Evolutionary conservation across 2,113 vertebrate species (phyloP).

Genomic region (Pomatorhinus ruficollis): DNA sequence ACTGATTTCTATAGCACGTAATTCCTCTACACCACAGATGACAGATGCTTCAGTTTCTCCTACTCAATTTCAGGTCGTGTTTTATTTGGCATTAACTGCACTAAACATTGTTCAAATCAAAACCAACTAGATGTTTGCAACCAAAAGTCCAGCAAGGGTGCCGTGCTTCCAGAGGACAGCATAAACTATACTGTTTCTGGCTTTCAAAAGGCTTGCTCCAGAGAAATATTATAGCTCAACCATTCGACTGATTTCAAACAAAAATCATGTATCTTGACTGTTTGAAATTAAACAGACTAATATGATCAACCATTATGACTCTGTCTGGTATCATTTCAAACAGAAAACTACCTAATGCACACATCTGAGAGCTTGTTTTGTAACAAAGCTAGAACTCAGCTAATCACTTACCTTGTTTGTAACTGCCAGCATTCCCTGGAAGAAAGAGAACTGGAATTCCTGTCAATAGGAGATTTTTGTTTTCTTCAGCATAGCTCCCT

Average conservation of each 20-base stretch:
- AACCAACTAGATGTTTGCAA: neutral
- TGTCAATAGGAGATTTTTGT: conserved; percentile 83
- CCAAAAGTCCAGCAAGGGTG: neutral
- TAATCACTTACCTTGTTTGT: conserved; percentile 88
- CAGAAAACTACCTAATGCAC: neutral
- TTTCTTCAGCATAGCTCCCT: conserved; percentile 88
- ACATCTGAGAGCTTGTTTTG: neutral
- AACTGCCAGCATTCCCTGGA: conserved; percentile 96
- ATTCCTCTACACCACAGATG: neutral
- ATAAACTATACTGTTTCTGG: neutral
- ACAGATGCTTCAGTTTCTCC: neutral
- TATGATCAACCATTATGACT: neutral
- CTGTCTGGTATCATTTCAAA: neutral
- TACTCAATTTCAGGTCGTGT: neutral
- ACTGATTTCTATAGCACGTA: neutral
- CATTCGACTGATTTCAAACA: neutral
- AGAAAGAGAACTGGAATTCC: conserved; percentile 97
- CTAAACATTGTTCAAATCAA: neutral
- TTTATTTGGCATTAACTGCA: neutral
- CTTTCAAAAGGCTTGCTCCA: neutral
- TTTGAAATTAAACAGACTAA: neutral
- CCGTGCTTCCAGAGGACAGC: neutral
- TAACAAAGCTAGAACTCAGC: neutral
- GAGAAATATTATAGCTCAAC: neutral
- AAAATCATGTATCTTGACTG: neutral